Evolutionary conservation across 2,888 invertebrate genomes (phyloP).

Genomic region (Sepioteuthis lessoniana): DNA sequence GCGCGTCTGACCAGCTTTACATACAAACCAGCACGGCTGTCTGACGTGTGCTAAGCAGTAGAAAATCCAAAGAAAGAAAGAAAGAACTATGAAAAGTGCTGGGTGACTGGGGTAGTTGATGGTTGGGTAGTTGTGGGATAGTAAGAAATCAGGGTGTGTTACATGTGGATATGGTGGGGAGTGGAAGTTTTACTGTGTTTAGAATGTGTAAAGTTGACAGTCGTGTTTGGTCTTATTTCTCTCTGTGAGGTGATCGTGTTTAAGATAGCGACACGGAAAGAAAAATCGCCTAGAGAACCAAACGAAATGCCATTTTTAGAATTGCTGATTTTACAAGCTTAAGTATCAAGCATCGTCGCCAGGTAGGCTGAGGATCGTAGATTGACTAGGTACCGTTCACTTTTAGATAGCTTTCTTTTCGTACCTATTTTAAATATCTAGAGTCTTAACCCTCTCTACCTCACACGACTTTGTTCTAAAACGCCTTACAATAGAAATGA

Average conservation of each 20-base stretch:
- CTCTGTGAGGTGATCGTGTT: background rate
- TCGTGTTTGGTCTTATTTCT: background rate
- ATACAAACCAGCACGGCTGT: background rate
- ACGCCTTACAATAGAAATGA: too few species aligned
- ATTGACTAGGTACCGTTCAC: too few species aligned
- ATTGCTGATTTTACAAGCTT: background rate
- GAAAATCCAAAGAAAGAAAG: conserved; percentile 2
- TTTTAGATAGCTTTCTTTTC: too few species aligned
- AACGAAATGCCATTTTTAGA: background rate
- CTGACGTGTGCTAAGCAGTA: background rate
- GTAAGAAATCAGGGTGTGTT: background rate
- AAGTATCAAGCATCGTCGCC: too few species aligned
- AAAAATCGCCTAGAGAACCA: background rate
- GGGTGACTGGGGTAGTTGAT: background rate
- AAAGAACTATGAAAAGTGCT: background rate
- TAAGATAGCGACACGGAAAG: background rate
- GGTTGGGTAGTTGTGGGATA: background rate
- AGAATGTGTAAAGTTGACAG: background rate
- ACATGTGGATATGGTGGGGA: background rate
- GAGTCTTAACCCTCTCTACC: too few species aligned
- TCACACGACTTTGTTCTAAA: too few species aligned
- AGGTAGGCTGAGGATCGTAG: too few species aligned
- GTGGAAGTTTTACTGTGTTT: background rate
- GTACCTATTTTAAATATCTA: too few species aligned
- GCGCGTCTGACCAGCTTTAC: background rate